A percentile compares a stretch with the other conserved stretches of the same genome.
Conservation (phyloP, 2,888 invertebrate species). For the Leptopilina myrica region DNA sequence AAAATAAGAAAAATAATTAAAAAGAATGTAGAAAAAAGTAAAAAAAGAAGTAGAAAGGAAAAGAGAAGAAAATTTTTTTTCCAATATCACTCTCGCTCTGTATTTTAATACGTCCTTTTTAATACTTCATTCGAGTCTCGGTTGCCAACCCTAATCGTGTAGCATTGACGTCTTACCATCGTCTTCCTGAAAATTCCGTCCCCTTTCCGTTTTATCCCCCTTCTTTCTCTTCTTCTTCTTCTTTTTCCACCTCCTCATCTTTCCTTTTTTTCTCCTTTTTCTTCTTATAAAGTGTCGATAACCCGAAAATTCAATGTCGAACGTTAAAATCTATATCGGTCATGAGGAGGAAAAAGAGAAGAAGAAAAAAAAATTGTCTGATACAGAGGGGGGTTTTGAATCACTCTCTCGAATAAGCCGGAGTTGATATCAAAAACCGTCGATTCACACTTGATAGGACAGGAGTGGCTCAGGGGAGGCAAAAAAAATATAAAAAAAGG, state of each 20-base stretch:
- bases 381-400: conserved; percentile 59
- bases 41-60: too few species aligned
- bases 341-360: conserved; percentile 48
- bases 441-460: conserved; percentile 61
- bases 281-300: conserved; percentile 27
- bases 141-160: conserved; percentile 43
- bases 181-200: conserved; percentile 14
- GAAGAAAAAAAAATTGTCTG: conserved; percentile 63
- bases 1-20: too few species aligned
- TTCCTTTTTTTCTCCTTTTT: neutral
- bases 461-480: conserved; percentile 43
- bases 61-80: neutral
- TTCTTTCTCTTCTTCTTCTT: too few species aligned
- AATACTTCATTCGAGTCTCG: conserved; percentile 45
- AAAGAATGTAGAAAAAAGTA: too few species aligned
- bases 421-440: conserved; percentile 66
- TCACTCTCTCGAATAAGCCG: conserved; percentile 62
- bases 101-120: conserved; percentile 12
- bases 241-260: too few species aligned
- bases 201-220: too few species aligned
- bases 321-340: conserved; percentile 55
- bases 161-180: conserved; percentile 42
- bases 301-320: conserved; percentile 44
- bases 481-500: too few species aligned
- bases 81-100: neutral